Base-by-base conservation (phyloP, 2,888 invertebrate genomes). In the Magallana nippona region DNA sequence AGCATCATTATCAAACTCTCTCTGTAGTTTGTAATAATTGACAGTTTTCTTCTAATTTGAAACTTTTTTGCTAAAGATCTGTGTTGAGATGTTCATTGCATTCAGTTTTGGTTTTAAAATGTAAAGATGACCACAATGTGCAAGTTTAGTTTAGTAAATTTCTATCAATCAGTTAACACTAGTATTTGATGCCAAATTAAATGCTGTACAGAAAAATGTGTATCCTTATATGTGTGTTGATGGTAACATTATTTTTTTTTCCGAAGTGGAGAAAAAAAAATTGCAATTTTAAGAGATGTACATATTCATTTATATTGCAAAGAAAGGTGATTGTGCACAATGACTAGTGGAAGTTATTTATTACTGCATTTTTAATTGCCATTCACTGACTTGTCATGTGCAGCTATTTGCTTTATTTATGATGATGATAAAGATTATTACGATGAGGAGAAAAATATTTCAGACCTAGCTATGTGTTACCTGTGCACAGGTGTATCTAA, bases 341-440 rank as follows among this genome's bases (percentile, higher is more conserved):
- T 15, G 71, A 22, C 19, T 27, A 32, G 27, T 71, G 11, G 71
- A 27, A 10, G 32, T 71, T 71, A 71, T 71, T 71, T 71, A 71
- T 71, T 60, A 60, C 60, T 19, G 15, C 19, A 44, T 44, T 44
- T 44, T 44, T 44, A 60, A 60, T 17, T 60, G n/a, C n/a, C 71
- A 27, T 71, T 27, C 71, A 71, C 71, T 71, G 5, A 71, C 71
- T 27, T 27, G 32, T 71, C 71, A 71, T 71, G 71, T 32, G 71
- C 71, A 71, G 71, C 71, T 71, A 71, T 15, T 44, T 71, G 71
- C 71, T 71, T 71, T 71, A 71, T 71, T 71, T 71, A 71, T 71
- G 32, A 22, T 19, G 13, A 63, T 63, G 63, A 63, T 22, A 32
- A 32, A 32, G 32, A 32, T 44, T 44, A 44, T 44, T 44, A 44